Base-by-base conservation (phyloP, 2,888 invertebrate genomes). In the Dolomedes plantarius region DNA sequence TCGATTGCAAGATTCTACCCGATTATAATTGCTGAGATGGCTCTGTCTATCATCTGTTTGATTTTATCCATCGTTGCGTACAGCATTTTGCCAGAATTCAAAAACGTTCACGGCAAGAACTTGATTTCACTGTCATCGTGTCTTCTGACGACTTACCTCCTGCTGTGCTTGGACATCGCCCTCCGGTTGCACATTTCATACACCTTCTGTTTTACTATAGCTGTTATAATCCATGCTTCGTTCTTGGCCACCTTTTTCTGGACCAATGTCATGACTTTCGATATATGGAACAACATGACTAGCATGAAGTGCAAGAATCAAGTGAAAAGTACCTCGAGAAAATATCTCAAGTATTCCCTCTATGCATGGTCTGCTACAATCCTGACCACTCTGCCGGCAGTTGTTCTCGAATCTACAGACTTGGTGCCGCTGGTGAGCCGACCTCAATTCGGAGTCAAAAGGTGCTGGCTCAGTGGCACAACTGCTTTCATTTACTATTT, bases 191-290 rank as follows among this genome's bases (percentile, higher is more conserved):
- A 29, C 3, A 39, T 85, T 2, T 50, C 83, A 0, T 56, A 56
- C 3, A 1, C 74, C 11, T 28, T 77, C 0, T 88, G 88, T 56
- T 76, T 87, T 68, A 23, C 88, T 1, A 88, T 92, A 5, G 91
- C 90, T 0, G 89, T 91, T 6, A 69, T 90, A 1, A 89, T 90
- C 1, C 91, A 91, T 77, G 90, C 90, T 83, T 88, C 90, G 2
- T 90, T 91, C 81, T 88, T 91, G 1, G 90, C 90, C 0, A 90
- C 90, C 0, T 91, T 91, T 81, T 91, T 91, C 87, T 91, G 91
- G 91, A 91, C 91, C 90, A 91, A 91, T 82, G 90, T 91, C 0
- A 91, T 91, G 90, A 89, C 91, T 3, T 91, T 89, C 82, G 91
- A 91, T 79, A 89, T 91, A n/a, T 90, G 90, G 89, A 88, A 89